phyloP scores from a whole-genome alignment of 1,140 invertebrate genomes.

The Monomorium pharaonis region DNA sequence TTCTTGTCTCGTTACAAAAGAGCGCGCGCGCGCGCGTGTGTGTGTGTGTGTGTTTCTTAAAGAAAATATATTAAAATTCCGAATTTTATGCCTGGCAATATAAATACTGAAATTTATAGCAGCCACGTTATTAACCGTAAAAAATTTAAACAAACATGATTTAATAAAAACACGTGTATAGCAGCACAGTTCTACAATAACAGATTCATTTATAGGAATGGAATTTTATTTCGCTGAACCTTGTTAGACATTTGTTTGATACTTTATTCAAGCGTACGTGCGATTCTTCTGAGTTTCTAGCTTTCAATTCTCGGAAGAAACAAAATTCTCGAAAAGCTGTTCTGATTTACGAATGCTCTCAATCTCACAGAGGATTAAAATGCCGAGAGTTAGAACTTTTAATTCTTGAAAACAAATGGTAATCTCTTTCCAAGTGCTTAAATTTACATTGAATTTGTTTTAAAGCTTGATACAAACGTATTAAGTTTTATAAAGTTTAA shows the following conservation, averaged over 20 bases:
- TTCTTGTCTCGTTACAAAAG: not conserved
- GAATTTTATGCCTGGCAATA: not conserved
- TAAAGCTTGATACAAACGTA: not conserved
- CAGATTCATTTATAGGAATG: not conserved
- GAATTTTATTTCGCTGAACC: not conserved
- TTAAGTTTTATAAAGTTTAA: not conserved
- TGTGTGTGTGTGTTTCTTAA: no score
- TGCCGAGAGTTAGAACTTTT: not conserved
- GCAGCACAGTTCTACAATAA: not conserved
- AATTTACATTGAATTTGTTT: not conserved
- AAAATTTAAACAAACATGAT: not conserved
- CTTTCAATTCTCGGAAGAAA: not conserved
- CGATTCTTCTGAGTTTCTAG: not conserved
- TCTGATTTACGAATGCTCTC: conserved; percentile 16
- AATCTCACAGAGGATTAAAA: not conserved
- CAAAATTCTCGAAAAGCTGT: not conserved
- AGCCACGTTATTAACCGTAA: not conserved
- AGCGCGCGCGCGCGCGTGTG: no score
- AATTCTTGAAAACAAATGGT: not conserved
- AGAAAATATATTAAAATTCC: conserved; percentile 17
- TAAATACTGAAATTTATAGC: not conserved
- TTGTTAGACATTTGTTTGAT: conserved; percentile 5
- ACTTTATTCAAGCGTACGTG: not conserved
- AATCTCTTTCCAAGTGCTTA: not conserved
- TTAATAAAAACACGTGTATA: not conserved